phyloP scores from a whole-genome alignment of 1,140 invertebrate genomes.

The Zaprionus ornatus region DNA sequence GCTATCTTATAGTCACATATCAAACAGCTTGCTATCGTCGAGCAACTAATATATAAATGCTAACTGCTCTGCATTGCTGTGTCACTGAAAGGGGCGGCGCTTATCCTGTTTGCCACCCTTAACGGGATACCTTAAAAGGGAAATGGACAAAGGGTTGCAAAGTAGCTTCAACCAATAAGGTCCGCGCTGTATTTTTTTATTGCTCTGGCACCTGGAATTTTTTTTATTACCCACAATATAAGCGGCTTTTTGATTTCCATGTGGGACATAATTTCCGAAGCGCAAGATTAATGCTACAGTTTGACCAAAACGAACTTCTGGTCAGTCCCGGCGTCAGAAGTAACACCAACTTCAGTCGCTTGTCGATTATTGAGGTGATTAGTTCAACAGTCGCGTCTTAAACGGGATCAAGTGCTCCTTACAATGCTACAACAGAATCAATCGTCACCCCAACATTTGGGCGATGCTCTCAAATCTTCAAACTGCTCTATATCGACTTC shows the following conservation, averaged over 20 bases:
- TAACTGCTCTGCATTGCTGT: not conserved
- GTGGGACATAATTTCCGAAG: conserved; percentile 46
- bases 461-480: conserved; percentile 18
- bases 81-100: conserved; percentile 25
- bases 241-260: conserved; percentile 56
- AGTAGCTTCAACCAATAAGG: conserved; percentile 46
- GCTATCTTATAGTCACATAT: not conserved
- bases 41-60: not conserved
- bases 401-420: conserved; percentile 20
- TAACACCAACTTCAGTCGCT: conserved; percentile 61
- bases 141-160: conserved; percentile 29
- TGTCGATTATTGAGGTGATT: conserved; percentile 63
- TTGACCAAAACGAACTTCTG: conserved; percentile 51
- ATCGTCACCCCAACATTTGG: conserved; percentile 35
- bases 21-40: not conserved
- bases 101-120: conserved; percentile 38
- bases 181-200: not conserved
- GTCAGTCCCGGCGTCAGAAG: conserved; percentile 54
- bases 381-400: conserved; percentile 32
- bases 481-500: conserved; percentile 8
- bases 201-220: conserved; percentile 51
- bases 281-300: conserved; percentile 48
- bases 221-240: conserved; percentile 56
- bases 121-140: conserved; percentile 17
- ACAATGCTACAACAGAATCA: conserved; percentile 47